These are phyloP conservation scores for Actenoides hombroni DNA, from an alignment of 2,113 vertebrate genomes.

Conservation along the genomic window DNA sequence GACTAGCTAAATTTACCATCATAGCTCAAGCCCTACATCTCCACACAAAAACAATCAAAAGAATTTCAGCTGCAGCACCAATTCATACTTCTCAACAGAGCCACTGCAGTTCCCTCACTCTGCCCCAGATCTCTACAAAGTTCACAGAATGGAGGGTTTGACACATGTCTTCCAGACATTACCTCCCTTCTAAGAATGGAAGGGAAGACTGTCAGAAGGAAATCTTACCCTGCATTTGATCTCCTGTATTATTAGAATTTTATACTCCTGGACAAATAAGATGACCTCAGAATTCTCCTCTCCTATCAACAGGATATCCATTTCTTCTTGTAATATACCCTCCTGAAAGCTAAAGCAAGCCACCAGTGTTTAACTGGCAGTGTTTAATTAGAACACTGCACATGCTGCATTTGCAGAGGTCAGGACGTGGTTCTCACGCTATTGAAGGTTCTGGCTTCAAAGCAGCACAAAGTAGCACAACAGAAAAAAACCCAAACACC, in stretches of 20 bases:
- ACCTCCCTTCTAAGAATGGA: background rate
- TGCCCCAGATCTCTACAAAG: background rate
- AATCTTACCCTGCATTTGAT: background rate
- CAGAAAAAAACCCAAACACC: background rate
- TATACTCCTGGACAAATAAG: background rate
- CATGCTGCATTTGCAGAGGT: background rate
- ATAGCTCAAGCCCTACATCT: background rate
- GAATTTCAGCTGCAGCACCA: background rate
- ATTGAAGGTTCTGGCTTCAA: background rate
- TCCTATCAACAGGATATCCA: background rate
- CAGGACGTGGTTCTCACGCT: background rate
- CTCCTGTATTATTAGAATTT: background rate
- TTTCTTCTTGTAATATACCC: background rate
- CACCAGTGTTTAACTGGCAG: background rate
- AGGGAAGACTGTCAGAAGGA: background rate
- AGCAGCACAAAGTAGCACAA: background rate
- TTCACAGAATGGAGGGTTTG: background rate
- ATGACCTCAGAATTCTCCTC: background rate
- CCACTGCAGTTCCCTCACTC: background rate
- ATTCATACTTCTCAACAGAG: background rate
- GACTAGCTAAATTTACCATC: background rate
- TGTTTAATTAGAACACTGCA: background rate
- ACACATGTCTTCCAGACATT: background rate
- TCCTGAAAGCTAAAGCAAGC: background rate
- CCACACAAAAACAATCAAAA: background rate